Evolutionary conservation across 2,888 invertebrate species (phyloP), one percentile per base, ranked within the genome.

Genomic region (Hipparchia sbordonii): DNA sequence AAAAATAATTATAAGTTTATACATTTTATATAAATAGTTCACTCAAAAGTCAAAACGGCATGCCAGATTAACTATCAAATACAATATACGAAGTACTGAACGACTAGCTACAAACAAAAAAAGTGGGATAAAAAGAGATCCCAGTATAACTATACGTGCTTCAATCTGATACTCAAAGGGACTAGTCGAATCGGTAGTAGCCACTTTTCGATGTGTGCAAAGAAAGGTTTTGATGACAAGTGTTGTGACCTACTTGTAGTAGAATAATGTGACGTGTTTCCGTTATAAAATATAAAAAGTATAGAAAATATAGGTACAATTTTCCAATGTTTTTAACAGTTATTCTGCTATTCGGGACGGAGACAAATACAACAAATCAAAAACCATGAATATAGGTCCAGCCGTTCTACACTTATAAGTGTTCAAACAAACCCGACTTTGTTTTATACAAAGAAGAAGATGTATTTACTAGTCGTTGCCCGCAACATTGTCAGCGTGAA

Each of bases 101-200:
- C 75, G 77, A 77, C 79, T 82, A 82, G 77, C 81, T 82, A 84
- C 79, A 81, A 83, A 82, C 67, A 72, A 76, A 79, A 77, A 76
- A 77, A 78, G 70, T 74, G 72, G 72, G 82, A 80, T 83, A 85
- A 82, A 82, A 72, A 76, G 56, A 73, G 70, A 77, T 73, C 77
- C 76, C 79, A 78, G 73, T 80, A 73, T 78, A 72, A 76, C 80
- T 87, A 88, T 87, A 88, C 85, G 87, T 88, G 86, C 84, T 83
- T 84, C 82, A 85, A 85, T 84, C 81, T 75, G 75, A 80, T 79
- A 82, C 81, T 84, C 85, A 85, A 85, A 85, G 82, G 84, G 81
- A 82, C 80, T 80, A 76, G 81, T 80, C 73, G 76, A 74, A 81
- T 85, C 82, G 84, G 84, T 87, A 85, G 84, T 82, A 79, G 85